phyloP scores from a whole-genome alignment of 1,140 invertebrate genomes.

The Adelges cooleyi region DNA sequence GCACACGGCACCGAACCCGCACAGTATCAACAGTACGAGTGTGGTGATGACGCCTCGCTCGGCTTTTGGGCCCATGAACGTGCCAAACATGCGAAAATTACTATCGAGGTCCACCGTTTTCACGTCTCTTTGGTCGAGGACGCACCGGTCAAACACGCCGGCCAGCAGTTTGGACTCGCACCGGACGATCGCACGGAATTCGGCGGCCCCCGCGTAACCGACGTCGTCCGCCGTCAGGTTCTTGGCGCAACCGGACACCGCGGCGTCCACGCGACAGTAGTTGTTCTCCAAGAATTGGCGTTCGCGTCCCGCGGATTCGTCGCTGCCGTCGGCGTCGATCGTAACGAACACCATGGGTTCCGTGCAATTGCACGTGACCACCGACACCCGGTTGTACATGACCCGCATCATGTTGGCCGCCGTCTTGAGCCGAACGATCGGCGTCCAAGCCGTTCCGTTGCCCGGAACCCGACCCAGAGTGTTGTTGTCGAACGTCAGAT shows the following conservation, averaged over 20 bases:
- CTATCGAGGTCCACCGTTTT: background rate
- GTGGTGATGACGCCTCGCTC: slow-evolving; percentile 42
- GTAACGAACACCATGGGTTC: background rate
- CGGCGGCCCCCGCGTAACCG: background rate
- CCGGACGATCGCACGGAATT: background rate
- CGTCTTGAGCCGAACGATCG: too few species aligned
- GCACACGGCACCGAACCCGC: slow-evolving; percentile 42
- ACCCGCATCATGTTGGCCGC: too few species aligned
- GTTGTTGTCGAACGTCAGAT: too few species aligned
- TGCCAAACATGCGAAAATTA: background rate
- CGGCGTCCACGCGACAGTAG: background rate
- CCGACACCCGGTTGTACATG: too few species aligned
- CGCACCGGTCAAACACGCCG: background rate
- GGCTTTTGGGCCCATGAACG: slow-evolving; percentile 33
- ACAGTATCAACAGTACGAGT: slow-evolving; percentile 42
- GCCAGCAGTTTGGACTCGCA: background rate
- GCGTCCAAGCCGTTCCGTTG: too few species aligned
- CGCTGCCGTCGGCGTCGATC: background rate
- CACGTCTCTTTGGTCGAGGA: background rate
- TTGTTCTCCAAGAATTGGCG: background rate
- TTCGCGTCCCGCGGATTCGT: too few species aligned
- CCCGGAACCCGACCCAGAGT: too few species aligned
- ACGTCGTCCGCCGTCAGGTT: background rate
- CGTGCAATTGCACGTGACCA: too few species aligned
- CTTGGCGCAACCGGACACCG: background rate